Evolutionary conservation across 2,797 vertebrate species (phyloP), one percentile per base, ranked within the genome.

Genomic region (Hippoglossus hippoglossus): DNA sequence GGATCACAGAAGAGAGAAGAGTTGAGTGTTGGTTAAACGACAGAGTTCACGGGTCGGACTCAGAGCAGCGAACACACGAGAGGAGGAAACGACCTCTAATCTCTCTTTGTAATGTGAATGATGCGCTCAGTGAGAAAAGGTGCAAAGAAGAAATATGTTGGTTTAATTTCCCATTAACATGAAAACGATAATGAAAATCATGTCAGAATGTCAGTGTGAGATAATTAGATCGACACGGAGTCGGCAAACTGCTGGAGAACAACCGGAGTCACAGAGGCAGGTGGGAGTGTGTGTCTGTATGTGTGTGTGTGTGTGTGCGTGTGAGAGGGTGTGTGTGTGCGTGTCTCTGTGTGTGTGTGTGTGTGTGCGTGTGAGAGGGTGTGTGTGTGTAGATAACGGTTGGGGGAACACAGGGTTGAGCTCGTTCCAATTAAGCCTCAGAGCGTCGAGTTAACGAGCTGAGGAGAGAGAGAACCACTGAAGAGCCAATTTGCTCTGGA

Each of bases 361-460:
- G 36, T 70, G 63, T 49, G 67, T 39, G 54, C 61, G 62, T 54
- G 68, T 46, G n/a, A n/a, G n/a, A n/a, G n/a, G n/a, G 71, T 62
- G 75, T n/a, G 63, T 67, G 62, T 54, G 73, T 39, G 75, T 62
- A 65, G 63, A 65, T 65, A 54, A 65, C 63, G 63, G 63, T 50
- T 63, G 44, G 63, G 51, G 63, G 63, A 65, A 44, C 16, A 65
- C 50, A 53, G 71, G 51, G 56, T 81, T 79, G 58, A 54, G 78
- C 78, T 61, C 62, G 44, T 83, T 86, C 80, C 85, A 89, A 92
- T 92, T 90, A 91, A 85, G 54, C 82, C 86, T 86, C 72, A 67
- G 75, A 89, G 82, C 77, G 52, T 65, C 64, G 44, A 81, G 81
- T 81, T 89, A 89, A 91, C 90, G 88, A 90, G 74, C 74, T 47